A percentile compares a stretch with the other conserved stretches of the same genome.
phyloP scores from a whole-genome alignment of 1,140 invertebrate species.

The Saccostrea cuccullata region DNA sequence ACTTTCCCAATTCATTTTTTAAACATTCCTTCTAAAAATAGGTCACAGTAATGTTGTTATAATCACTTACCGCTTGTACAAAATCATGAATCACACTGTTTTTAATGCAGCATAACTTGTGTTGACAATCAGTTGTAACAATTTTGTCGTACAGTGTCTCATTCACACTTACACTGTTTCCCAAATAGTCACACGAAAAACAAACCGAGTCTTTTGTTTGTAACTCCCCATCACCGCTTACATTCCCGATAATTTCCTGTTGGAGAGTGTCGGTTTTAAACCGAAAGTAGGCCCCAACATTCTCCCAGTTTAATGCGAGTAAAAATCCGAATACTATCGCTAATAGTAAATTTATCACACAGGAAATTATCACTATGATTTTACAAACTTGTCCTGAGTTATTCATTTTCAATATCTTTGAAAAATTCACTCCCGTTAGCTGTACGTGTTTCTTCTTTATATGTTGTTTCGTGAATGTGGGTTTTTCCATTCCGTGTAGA shows the following conservation, averaged over 20 bases:
- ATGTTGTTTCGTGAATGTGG: neutral
- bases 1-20: neutral
- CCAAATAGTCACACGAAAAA: constrained; percentile 19
- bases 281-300: neutral
- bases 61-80: neutral
- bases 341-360: neutral
- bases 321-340: neutral
- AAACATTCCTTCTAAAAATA: neutral
- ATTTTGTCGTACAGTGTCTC: neutral
- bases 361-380: neutral
- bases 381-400: neutral
- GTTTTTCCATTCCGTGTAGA: neutral
- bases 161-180: neutral
- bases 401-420: neutral
- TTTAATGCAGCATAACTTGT: neutral
- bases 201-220: neutral
- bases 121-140: neutral
- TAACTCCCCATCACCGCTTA: neutral
- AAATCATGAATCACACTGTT: constrained; percentile 3
- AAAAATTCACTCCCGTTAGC: neutral
- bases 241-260: neutral
- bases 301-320: neutral
- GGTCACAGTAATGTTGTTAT: neutral
- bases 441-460: neutral
- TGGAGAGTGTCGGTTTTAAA: neutral